These are phyloP conservation scores for Saxidomus purpurata DNA, from an alignment of 1,140 invertebrate genomes.

Conservation along the genomic window DNA sequence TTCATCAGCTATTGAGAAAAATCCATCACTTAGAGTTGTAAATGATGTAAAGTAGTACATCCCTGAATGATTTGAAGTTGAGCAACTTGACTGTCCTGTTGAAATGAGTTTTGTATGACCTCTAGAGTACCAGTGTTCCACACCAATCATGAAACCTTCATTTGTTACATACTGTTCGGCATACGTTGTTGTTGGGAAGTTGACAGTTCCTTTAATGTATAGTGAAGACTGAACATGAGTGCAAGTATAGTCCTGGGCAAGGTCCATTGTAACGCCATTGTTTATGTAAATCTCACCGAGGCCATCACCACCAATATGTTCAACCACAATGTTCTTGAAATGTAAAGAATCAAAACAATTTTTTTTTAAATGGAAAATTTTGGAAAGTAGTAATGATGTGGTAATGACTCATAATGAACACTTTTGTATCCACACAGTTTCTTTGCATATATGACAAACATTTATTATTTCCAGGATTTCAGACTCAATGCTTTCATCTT, in stretches of 20 bases:
- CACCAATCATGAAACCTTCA: conserved; percentile 70
- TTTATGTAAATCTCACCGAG: conserved; percentile 70
- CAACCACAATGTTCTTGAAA: conserved; percentile 62
- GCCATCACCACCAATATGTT: conserved; percentile 71
- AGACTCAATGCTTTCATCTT: too few species aligned
- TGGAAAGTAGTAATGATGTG: too few species aligned
- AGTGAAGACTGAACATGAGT: conserved; percentile 71
- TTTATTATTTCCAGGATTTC: too few species aligned
- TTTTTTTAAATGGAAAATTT: too few species aligned
- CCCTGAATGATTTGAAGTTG: conserved; percentile 19
- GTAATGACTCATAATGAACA: too few species aligned
- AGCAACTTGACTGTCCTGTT: conserved; percentile 63
- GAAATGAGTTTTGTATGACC: conserved; percentile 60
- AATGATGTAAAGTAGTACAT: conserved; percentile 70
- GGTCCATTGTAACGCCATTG: conserved; percentile 49
- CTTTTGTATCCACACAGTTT: too few species aligned
- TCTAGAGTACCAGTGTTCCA: conserved; percentile 71
- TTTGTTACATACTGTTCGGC: conserved; percentile 68
- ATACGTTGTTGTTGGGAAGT: conserved; percentile 70
- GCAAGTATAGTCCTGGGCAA: conserved; percentile 58
- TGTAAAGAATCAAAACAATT: too few species aligned
- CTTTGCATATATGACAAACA: too few species aligned
- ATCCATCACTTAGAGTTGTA: conserved; percentile 71
- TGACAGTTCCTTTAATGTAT: conserved; percentile 55
- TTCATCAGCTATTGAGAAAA: conserved; percentile 59